Percentiles rank a stretch among this genome's conserved stretches.
Evolutionary conservation across 2,888 invertebrate genomes (phyloP).

Genomic region (Leptothorax acervorum): DNA sequence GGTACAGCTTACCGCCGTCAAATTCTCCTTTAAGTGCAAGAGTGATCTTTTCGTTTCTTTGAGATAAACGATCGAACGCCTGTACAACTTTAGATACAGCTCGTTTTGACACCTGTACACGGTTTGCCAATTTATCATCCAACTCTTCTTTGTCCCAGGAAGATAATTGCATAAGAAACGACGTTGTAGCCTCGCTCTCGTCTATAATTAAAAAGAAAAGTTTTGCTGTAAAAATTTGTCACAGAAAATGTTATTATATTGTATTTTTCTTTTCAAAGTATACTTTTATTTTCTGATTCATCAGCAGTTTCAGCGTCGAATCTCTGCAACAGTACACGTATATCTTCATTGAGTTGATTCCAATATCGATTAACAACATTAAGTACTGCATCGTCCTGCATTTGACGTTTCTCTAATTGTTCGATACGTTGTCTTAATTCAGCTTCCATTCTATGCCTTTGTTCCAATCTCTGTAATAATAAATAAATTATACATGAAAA

Average conservation of each 20-base stretch:
- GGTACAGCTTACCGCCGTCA: slow-evolving; percentile 87
- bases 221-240: background rate
- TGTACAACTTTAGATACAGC: slow-evolving; percentile 98
- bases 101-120: slow-evolving; percentile 98
- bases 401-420: slow-evolving; percentile 97
- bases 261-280: background rate
- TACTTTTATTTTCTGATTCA: slow-evolving; percentile 97
- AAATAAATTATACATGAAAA: background rate
- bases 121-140: slow-evolving; percentile 97
- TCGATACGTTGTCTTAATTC: slow-evolving; percentile 96
- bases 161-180: slow-evolving; percentile 97
- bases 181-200: slow-evolving; percentile 98
- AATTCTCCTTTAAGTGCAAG: slow-evolving; percentile 94
- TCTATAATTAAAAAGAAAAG: slow-evolving; percentile 87
- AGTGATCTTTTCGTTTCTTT: slow-evolving; percentile 97
- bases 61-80: slow-evolving; percentile 97
- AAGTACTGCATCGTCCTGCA: slow-evolving; percentile 98
- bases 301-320: slow-evolving; percentile 99
- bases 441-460: slow-evolving; percentile 94
- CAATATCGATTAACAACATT: slow-evolving; percentile 99
- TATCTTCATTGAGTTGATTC: slow-evolving; percentile 99
- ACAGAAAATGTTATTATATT: background rate
- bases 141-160: slow-evolving; percentile 99
- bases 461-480: slow-evolving; percentile 92
- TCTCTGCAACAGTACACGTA: slow-evolving; percentile 95